Base-by-base conservation (phyloP, 1,140 invertebrate genomes). In the Drosophila fuyamai region DNA sequence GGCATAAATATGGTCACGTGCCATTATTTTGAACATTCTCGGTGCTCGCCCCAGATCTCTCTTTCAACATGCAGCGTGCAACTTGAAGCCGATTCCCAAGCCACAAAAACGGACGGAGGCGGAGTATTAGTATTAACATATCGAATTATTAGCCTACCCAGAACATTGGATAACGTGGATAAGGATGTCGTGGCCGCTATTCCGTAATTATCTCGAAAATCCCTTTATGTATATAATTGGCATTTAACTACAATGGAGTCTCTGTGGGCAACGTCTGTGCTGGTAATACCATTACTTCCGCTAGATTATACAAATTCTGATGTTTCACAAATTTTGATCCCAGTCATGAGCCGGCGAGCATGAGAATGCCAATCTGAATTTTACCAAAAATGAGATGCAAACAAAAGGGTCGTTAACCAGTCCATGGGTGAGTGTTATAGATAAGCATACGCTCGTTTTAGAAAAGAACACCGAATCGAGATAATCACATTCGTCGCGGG, bases 1-100 rank as follows among this genome's bases (percentile, higher is more conserved):
- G 74, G 65, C 84, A 85, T 91, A 91, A 91, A 91, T 89, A 91
- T 82, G 89, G 89, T 72, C 89, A 85, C 89, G 89, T 91, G 89
- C 70, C 80, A 62, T 61, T 72, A 76, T 67, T 91, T 79, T 79
- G 71, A 80, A 78, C 67, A 78, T 66, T 44, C 36, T 51, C 16
- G 32, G 9, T 14, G 29, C 60, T 76, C 62, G 44, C 27, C 40
- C 40, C 18, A 43, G 40, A 43, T 58, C 41, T 53, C 35, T 56
- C 14, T 55, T 36, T 13, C 63, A 38, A 38, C 36, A 50, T 81
- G 85, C 63, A 38, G 44, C 41, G 53, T 81, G 85, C 77, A 81
- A 89, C 77, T 70, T 79, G 81, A 89, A 59, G 76, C 81, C 76
- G 60, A 60, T 53, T 71, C 29, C 38, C 54, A 79, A 51, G 32